phyloP scores from a whole-genome alignment of 2,797 vertebrate genomes.

The Macropus fuliginosus region DNA sequence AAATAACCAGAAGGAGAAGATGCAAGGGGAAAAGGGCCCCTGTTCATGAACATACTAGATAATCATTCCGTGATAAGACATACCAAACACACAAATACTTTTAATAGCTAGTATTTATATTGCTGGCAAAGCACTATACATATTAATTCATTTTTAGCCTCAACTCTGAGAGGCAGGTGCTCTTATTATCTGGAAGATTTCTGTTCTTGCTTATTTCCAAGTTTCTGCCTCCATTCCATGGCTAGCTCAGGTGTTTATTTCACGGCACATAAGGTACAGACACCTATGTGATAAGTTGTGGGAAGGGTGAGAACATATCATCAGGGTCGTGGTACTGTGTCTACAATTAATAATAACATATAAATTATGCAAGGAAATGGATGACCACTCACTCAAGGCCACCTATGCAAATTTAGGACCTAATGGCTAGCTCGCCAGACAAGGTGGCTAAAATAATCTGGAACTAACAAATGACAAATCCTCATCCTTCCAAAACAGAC shows the following conservation, averaged over 20 bases:
- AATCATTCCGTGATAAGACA: not conserved
- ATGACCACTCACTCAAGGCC: not conserved
- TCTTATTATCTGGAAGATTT: not conserved
- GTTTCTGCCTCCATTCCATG: not conserved
- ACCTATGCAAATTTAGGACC: not conserved
- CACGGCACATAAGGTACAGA: conserved; percentile 80
- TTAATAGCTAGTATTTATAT: not conserved
- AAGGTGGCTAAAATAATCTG: not conserved
- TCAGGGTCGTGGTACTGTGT: too few species aligned
- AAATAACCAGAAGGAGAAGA: not conserved
- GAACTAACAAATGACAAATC: not conserved
- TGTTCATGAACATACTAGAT: not conserved
- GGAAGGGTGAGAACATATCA: conserved; percentile 79
- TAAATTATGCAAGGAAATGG: not conserved
- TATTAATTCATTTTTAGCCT: not conserved
- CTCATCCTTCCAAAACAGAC: not conserved
- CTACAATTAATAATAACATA: not conserved
- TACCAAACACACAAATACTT: not conserved
- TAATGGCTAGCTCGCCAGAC: not conserved
- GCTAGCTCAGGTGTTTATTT: conserved; percentile 79
- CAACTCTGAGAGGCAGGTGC: not conserved
- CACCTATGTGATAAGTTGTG: conserved; percentile 84
- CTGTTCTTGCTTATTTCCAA: not conserved
- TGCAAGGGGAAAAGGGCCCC: not conserved
- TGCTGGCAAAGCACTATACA: not conserved